Evolutionary conservation across 2,113 vertebrate genomes (phyloP), one percentile per base, ranked within the genome.

Genomic region (Pleuronectes platessa): DNA sequence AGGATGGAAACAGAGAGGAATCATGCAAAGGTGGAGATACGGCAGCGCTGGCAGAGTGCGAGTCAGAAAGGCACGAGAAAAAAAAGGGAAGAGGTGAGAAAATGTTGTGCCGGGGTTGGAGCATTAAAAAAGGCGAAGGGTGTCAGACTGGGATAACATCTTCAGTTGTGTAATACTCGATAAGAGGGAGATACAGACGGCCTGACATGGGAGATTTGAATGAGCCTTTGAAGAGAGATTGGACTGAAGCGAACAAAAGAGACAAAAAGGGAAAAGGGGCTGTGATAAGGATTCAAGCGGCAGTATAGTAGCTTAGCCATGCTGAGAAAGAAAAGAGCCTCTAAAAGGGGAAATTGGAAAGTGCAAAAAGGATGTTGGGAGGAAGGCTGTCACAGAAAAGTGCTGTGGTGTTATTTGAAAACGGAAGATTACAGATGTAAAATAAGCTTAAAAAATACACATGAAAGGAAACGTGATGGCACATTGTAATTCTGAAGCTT

Each of bases 281-380:
- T 55, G 26, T 20, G 12, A 74, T 79, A 63, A 67, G 26, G 53
- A 84, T n/a, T 66, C 40, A 23, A 35, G 72, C 35, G 61, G 68
- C 67, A 55, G 61, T 82, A 87, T 76, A 73, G 62, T 45, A 75
- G 74, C 64, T 86, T 72, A 63, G 75, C 27, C 54, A 61, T 58
- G n/a, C 47, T 70, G 63, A 60, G 71, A 65, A 56, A 79, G 55
- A 70, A 81, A 24, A 74, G 64, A 23, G 27, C n/a, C 23, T 83
- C 64, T 66, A 27, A 27, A 71, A 84, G 78, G 62, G 54, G 74
- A 81, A 88, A 85, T 68, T 83, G 82, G 53, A 73, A 55, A 40
- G 56, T 27, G 13, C 49, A 69, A 55, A 47, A 76, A 75, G 17
- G 67, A 71, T 31, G 78, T 81, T 71, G 56, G 65, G 75, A 2